Base-by-base conservation (phyloP, 2,888 invertebrate genomes). In the Brachyptera risi region DNA sequence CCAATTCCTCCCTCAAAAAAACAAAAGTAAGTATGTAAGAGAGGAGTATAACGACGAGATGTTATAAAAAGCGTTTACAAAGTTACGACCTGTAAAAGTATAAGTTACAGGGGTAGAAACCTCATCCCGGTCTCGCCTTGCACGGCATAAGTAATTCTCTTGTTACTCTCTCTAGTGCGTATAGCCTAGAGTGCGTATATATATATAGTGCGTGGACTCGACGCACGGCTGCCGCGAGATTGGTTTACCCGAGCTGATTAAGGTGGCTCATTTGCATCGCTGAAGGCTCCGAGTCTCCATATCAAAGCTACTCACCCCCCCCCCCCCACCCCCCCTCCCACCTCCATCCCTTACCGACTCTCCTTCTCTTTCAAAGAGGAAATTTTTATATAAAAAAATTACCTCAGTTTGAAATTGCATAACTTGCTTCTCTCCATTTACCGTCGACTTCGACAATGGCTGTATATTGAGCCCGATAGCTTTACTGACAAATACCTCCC, bases 181-280 rank as follows among this genome's bases (percentile, higher is more conserved):
- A 11, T 31, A 11, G 5, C 31, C 11, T 5, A 5, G 31, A 31
- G 31, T 23, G 54, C 37, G 17, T 15, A 13, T 27, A 17, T n/a
- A n/a, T n/a, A n/a, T n/a, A n/a, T n/a, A n/a, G n/a, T n/a, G n/a
- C n/a, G n/a, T n/a, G 49, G 9, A n/a, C 24, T 13, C n/a, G 9
- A 49, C 17, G 51, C 51, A 31, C 31, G 51, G 31, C 19, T 31
- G 51, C 54, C 23, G 37, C 15, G 54, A 23, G 37, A 54, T 54
- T 54, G 54, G 54, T 54, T 54, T 54, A 54, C 21, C 54, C 54
- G 11, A 5, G n/a, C 54, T 54, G 54, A 54, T 54, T 54, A 54
- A 54, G 54, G 54, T 35, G 54, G 35, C 37, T 54, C 54, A 54
- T 54, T 54, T 54, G 37, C 54, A 54, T 54, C 37, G 54, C 54